phyloP scores from a whole-genome alignment of 2,797 vertebrate genomes.

The Pantherophis alleghaniensis region DNA sequence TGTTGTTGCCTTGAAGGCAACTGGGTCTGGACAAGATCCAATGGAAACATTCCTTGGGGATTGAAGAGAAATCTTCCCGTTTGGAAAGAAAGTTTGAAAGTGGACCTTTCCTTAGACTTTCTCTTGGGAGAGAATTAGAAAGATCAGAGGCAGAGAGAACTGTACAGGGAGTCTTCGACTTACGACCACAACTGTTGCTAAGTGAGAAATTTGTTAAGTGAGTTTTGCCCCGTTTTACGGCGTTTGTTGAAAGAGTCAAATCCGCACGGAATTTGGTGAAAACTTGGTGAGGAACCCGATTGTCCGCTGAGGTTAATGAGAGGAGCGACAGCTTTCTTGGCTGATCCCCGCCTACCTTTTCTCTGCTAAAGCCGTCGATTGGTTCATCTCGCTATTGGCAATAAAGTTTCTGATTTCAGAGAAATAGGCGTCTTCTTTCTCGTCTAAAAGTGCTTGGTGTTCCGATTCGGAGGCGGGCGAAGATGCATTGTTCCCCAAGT shows the following conservation, averaged over 20 bases:
- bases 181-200: too few species aligned
- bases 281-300: not conserved
- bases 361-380: constrained; percentile 86
- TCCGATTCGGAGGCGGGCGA: constrained; percentile 97
- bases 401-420: constrained; percentile 99
- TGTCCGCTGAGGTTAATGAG: not conserved
- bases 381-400: constrained; percentile 95
- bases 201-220: too few species aligned
- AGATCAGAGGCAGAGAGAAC: not conserved
- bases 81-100: not conserved
- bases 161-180: too few species aligned
- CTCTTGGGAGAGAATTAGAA: not conserved
- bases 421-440: constrained; percentile 98
- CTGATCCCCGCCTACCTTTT: constrained; percentile 78
- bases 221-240: too few species aligned
- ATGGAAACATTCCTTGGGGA: not conserved
- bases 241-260: not conserved
- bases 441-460: constrained; percentile 99
- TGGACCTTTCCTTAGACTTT: not conserved
- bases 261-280: not conserved
- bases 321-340: not conserved
- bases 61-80: not conserved
- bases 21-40: not conserved
- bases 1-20: not conserved
- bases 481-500: constrained; percentile 91